Conservation (phyloP, 2,888 invertebrate genomes). For the Brachypalpus laphriformis region DNA sequence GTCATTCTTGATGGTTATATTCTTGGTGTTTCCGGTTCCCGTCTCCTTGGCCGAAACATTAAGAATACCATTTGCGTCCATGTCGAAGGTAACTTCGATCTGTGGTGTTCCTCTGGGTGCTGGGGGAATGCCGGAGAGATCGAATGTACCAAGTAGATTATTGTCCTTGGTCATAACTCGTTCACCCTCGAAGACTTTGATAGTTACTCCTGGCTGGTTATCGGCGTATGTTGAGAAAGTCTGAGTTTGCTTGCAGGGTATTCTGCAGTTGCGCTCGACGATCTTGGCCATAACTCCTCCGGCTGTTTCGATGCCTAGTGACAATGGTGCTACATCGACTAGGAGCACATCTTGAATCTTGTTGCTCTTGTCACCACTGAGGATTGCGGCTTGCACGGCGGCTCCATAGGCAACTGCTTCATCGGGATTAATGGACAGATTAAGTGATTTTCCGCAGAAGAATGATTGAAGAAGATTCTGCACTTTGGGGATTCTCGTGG, state of each 20-base stretch:
- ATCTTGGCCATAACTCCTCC: conserved; percentile 92
- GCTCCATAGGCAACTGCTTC: conserved; percentile 93
- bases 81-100: conserved; percentile 90
- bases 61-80: conserved; percentile 96
- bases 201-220: conserved; percentile 89
- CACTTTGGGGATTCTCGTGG: conserved; percentile 91
- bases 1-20: conserved; percentile 91
- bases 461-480: conserved; percentile 89
- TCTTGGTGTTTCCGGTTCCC: conserved; percentile 86
- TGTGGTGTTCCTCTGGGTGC: conserved; percentile 92
- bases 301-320: conserved; percentile 90
- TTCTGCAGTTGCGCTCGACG: conserved; percentile 88
- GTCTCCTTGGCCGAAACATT: conserved; percentile 90
- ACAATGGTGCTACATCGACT: conserved; percentile 88
- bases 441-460: conserved; percentile 89
- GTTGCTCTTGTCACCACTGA: conserved; percentile 87
- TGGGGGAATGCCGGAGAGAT: conserved; percentile 95
- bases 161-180: conserved; percentile 95
- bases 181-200: conserved; percentile 89
- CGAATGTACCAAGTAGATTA: conserved; percentile 96
- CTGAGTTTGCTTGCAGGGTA: conserved; percentile 88
- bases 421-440: conserved; percentile 90
- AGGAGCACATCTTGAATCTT: conserved; percentile 89
- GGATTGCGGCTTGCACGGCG: conserved; percentile 89
- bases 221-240: conserved; percentile 90